Evolutionary conservation across 2,113 vertebrate genomes (phyloP).

Genomic region (Gymnorhina tibicen): DNA sequence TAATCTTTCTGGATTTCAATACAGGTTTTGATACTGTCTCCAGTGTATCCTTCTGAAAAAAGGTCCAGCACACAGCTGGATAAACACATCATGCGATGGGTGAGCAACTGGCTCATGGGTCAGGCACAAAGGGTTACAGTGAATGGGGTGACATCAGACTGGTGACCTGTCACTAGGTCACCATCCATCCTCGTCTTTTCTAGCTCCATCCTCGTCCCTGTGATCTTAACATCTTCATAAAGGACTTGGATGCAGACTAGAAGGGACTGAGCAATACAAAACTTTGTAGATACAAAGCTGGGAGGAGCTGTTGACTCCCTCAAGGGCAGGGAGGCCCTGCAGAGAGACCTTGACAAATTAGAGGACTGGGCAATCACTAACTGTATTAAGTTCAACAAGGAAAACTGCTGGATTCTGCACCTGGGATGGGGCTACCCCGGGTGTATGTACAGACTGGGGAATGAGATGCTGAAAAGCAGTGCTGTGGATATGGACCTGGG

Average conservation of each 20-base stretch:
- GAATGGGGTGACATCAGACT: background rate
- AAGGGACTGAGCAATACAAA: background rate
- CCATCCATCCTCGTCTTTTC: background rate
- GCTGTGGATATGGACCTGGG: rapidly evolving
- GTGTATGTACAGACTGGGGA: rapidly evolving
- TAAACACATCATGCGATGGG: background rate
- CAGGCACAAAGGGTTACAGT: background rate
- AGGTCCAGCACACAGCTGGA: background rate
- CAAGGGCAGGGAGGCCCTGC: background rate
- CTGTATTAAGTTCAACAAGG: rapidly evolving
- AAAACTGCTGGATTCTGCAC: background rate
- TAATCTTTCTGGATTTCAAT: background rate
- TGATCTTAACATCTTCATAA: background rate
- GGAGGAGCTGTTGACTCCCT: background rate
- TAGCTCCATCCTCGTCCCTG: background rate
- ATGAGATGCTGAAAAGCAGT: background rate
- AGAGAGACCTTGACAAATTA: background rate
- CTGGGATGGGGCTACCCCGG: no score
- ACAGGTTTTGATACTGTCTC: background rate
- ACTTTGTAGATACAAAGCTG: background rate
- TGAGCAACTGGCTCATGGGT: rapidly evolving
- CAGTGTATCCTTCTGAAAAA: background rate
- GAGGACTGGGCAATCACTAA: background rate
- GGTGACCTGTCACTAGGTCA: background rate
- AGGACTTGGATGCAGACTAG: background rate